phyloP scores from a whole-genome alignment of 1,140 invertebrate species.

The Zaprionus capensis region DNA sequence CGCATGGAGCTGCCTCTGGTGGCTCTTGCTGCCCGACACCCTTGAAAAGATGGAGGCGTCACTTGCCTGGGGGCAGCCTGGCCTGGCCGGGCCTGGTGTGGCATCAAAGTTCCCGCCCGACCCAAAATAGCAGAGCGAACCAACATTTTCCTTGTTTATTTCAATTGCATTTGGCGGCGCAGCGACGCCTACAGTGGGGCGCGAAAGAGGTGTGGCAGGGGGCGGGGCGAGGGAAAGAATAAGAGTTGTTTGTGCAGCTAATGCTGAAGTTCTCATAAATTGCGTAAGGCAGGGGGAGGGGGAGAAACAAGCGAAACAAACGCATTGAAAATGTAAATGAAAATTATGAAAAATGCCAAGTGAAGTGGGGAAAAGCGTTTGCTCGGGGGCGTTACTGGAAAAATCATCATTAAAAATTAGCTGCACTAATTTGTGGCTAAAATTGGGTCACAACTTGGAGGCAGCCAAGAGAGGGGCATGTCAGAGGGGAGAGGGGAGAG shows the following conservation, averaged over 20 bases:
- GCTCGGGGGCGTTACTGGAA: constrained; percentile 28
- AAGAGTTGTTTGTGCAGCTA: not conserved
- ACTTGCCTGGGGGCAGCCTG: constrained; percentile 13
- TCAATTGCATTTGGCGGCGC: constrained; percentile 75
- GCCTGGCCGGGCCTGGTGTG: not conserved
- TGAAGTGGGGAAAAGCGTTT: constrained; percentile 42
- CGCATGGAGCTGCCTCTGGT: constrained; percentile 44
- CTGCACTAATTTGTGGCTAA: constrained; percentile 77
- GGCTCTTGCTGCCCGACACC: constrained; percentile 13
- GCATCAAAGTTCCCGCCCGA: constrained; percentile 16
- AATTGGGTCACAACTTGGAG: constrained; percentile 67
- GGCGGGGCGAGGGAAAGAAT: not conserved
- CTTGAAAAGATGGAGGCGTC: constrained; percentile 48
- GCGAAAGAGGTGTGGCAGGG: not conserved
- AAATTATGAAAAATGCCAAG: constrained; percentile 79
- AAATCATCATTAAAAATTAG: constrained; percentile 82
- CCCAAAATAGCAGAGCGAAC: constrained; percentile 29
- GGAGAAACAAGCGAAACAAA: constrained; percentile 22
- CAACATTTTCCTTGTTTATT: constrained; percentile 66
- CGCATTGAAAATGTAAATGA: constrained; percentile 31
- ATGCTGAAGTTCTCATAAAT: constrained; percentile 51
- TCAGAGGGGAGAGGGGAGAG: not conserved
- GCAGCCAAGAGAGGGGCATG: constrained; percentile 23
- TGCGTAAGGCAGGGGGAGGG: constrained; percentile 54
- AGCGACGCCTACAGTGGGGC: not conserved